A percentile compares a stretch with the other conserved stretches of the same genome.
These are phyloP conservation scores for Orthosia gothica DNA, from an alignment of 2,888 invertebrate genomes.

Conservation along the genomic window DNA sequence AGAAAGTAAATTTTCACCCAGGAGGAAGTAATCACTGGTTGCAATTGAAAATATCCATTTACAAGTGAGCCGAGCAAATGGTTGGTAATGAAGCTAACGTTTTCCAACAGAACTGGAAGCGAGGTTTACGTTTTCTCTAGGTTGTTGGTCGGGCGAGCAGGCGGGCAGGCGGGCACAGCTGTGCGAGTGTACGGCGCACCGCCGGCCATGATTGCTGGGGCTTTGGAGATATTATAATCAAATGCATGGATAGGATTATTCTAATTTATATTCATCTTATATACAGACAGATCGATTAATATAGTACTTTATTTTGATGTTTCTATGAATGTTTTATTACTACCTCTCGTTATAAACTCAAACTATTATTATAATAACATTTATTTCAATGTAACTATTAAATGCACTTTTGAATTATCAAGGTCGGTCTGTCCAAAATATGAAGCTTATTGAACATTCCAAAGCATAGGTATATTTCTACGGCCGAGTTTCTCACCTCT, in stretches of 20 bases:
- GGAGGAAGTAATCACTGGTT: conserved; percentile 78
- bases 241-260: conserved; percentile 37
- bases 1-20: conserved; percentile 83
- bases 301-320: not conserved
- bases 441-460: too few relatives aligned
- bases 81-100: conserved; percentile 76
- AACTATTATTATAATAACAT: too few relatives aligned
- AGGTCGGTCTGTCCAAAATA: too few relatives aligned
- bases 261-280: conserved; percentile 26
- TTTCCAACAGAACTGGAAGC: conserved; percentile 72
- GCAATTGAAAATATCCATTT: conserved; percentile 82
- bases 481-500: too few relatives aligned
- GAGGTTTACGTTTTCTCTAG: conserved; percentile 72
- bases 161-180: conserved; percentile 49
- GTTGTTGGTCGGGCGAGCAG: conserved; percentile 61
- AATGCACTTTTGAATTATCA: too few relatives aligned
- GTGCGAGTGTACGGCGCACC: conserved; percentile 26
- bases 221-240: conserved; percentile 44
- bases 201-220: conserved; percentile 48
- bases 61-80: conserved; percentile 71
- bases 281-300: conserved; percentile 5
- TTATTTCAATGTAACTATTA: too few relatives aligned
- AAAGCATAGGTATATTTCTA: too few relatives aligned
- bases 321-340: not conserved
- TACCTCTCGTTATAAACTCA: too few relatives aligned